phyloP scores from a whole-genome alignment of 2,113 vertebrate species.

The Apaloderma vittatum region DNA sequence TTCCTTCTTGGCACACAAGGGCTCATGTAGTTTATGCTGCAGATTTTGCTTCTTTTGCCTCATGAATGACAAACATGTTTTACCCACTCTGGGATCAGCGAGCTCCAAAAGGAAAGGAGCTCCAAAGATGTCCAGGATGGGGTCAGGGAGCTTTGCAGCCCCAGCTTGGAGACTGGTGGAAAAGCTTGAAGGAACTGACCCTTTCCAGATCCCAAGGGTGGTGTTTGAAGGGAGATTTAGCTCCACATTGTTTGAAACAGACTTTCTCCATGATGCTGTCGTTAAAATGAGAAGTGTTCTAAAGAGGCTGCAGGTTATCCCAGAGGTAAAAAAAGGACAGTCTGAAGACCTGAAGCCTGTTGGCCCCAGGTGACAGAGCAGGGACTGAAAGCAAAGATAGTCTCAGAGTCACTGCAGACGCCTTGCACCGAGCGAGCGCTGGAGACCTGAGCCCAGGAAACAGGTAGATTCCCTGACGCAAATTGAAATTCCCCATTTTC shows the following conservation, averaged over 20 bases:
- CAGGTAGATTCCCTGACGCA: background rate
- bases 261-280: background rate
- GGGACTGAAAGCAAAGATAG: background rate
- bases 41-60: background rate
- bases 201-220: background rate
- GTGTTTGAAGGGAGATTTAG: background rate
- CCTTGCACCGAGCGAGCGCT: background rate
- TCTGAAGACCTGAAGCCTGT: too few relatives aligned
- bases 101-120: background rate
- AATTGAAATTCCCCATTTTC: fast-evolving
- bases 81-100: background rate
- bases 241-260: background rate
- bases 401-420: fast-evolving
- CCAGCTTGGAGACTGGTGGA: background rate
- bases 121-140: background rate
- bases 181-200: background rate
- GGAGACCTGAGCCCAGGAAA: background rate
- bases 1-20: background rate
- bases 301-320: background rate
- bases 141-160: background rate
- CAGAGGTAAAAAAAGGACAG: background rate
- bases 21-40: background rate
- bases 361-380: background rate
- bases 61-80: background rate
- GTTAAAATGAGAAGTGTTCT: background rate